These are phyloP conservation scores for Zaprionus ornatus DNA, from an alignment of 1,140 invertebrate species.

Conservation along the genomic window DNA sequence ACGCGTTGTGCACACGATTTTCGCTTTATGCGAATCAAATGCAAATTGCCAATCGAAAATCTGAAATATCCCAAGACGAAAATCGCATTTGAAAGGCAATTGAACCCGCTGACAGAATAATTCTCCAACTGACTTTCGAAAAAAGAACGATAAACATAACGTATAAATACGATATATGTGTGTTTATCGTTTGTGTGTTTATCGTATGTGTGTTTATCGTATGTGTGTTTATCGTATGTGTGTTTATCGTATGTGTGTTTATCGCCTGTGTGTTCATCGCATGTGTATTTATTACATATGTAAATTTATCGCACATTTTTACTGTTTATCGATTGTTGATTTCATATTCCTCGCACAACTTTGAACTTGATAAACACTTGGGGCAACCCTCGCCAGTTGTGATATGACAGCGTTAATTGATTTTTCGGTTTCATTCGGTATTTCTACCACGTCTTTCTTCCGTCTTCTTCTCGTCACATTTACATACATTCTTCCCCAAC, in stretches of 20 bases:
- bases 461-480: background rate
- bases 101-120: slow-evolving; percentile 73
- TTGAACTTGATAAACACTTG: slow-evolving; percentile 54
- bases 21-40: slow-evolving; percentile 76
- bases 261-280: too few relatives aligned
- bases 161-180: too few relatives aligned
- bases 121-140: slow-evolving; percentile 61
- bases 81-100: slow-evolving; percentile 73
- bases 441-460: slow-evolving; percentile 23
- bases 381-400: slow-evolving; percentile 33
- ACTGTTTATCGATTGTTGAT: too few relatives aligned
- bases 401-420: slow-evolving; percentile 75
- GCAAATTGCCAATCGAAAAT: slow-evolving; percentile 60
- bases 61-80: background rate
- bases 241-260: background rate
- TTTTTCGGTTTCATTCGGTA: slow-evolving; percentile 67
- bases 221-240: too few relatives aligned
- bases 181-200: background rate
- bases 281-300: too few relatives aligned
- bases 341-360: slow-evolving; percentile 24
- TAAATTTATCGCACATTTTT: too few relatives aligned
- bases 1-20: slow-evolving; percentile 71
- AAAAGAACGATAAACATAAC: background rate
- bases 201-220: too few relatives aligned
- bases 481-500: background rate